Evolutionary conservation across 2,888 invertebrate genomes (phyloP), one percentile per base, ranked within the genome.

Genomic region (Orchesella flavescens): DNA sequence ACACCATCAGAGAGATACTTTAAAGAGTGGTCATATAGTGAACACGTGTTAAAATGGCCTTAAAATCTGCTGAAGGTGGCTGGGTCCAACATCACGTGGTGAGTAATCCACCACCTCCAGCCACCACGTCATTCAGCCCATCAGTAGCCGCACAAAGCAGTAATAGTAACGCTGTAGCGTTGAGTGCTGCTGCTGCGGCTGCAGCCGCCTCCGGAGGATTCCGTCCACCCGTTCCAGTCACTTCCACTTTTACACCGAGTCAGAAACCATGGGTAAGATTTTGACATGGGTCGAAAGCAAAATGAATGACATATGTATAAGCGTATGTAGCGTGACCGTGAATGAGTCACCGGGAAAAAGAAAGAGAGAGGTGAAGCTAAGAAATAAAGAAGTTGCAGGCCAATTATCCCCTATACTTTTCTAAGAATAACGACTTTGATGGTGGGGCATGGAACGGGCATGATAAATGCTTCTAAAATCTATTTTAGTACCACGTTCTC

Each of bases 181-280:
- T 86, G 19, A 84, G 68, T 68, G 79, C 66, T 44, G 77, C 69
- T 15, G 77, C 72, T 44, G 57, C 55, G 4, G 43, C 76, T 3
- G 44, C 76, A 12, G 17, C 74, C n/a, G 59, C 76, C 10, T 19
- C 83, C 4, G 24, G 57, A n/a, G 78, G 86, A 79, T 86, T 86
- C 81, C 84, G 87, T 75, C 87, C 86, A 65, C 87, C 87, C 46
- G 83, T 85, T 65, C 87, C 87, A 71, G 87, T 87, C 74, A 87
- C 87, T 61, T 84, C 87, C 46, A 86, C 86, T 46, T 87, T 87
- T 82, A 84, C 85, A 46, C 87, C 86, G 57, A 66, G 85, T 75
- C 85, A 84, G 73, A 87, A 87, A 81, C 85, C 87, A 44, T 86
- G 85, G 87, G 87, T 87, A 86, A 87, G 87, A 83, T 69, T 49